Percentiles rank a stretch among this genome's conserved stretches.
Conservation (phyloP, 1,140 invertebrate species). For the Apolygus lucorum region DNA sequence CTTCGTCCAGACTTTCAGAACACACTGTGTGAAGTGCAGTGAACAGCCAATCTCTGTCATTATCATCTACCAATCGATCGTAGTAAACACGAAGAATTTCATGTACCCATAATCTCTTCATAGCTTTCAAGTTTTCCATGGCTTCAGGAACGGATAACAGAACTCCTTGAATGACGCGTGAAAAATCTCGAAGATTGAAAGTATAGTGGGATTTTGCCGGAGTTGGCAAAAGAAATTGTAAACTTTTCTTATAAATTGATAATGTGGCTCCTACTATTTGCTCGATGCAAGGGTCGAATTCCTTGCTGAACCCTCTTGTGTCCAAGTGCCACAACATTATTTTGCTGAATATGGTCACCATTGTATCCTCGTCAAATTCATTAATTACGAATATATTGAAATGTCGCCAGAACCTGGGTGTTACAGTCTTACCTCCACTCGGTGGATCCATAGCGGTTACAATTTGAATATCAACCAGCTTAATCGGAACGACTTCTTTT, state of each 20-base stretch:
- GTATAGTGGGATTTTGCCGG: conserved; percentile 87
- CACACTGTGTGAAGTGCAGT: conserved; percentile 41
- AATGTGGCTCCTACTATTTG: conserved; percentile 81
- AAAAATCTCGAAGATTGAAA: conserved; percentile 92
- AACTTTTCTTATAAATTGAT: conserved; percentile 76
- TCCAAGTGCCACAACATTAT: conserved; percentile 93
- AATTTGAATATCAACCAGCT: conserved; percentile 78
- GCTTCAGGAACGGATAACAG: conserved; percentile 86
- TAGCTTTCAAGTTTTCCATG: conserved; percentile 72
- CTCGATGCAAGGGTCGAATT: conserved; percentile 87
- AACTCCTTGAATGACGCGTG: conserved; percentile 85
- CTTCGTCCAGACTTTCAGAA: conserved; percentile 42
- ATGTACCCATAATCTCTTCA: conserved; percentile 91
- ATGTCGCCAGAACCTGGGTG: conserved; percentile 79
- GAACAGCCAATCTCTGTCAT: conserved; percentile 76
- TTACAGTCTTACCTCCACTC: conserved; percentile 73
- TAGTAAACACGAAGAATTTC: conserved; percentile 89
- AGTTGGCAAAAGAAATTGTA: conserved; percentile 75
- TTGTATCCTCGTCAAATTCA: conserved; percentile 77
- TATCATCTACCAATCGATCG: conserved; percentile 78
- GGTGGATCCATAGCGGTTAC: conserved; percentile 82
- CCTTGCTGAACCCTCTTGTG: conserved; percentile 86
- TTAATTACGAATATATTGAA: conserved; percentile 84
- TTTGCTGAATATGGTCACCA: conserved; percentile 79
- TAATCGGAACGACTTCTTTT: conserved; percentile 75